Base-by-base conservation (phyloP, 1,140 invertebrate species). In the Eumaeus atala region DNA sequence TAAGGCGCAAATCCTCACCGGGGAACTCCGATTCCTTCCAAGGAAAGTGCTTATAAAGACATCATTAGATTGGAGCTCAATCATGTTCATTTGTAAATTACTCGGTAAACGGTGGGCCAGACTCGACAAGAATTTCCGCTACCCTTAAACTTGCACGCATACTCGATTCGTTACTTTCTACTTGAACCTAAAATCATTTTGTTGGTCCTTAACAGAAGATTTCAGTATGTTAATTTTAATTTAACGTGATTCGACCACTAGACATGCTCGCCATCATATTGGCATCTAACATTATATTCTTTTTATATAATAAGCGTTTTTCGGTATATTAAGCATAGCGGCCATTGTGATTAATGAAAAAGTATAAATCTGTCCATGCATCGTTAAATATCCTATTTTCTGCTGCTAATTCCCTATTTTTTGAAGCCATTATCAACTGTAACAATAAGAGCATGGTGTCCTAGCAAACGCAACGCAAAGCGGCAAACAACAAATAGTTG, bases 231-330 rank as follows among this genome's bases (percentile, higher is more conserved):
- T 58, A 56, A 64, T 62, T 60, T 37, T 37, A 37, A 5, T 37
- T 37, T 35, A 7, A 35, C 35, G 2, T 37, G 54, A 54, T 64
- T 66, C 54, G 36, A 62, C 59, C 34, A 57, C 62, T 52, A 67
- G 52, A 48, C 59, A 64, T 38, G 35, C 40, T 66, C 51, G 33
- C 1, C 14, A 10, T 37, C 33, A 12, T 51, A 36, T 1, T 51
- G 49, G 49, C 33, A 6, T 51, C 72, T 74, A 11, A 72, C 52
- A 58, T 74, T 78, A 59, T 67, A 72, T 68, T 75, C 64, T 59
- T 77, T 72, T 58, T 68, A 49, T 53, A 74, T 61, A 53, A 64
- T 38, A 64, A 74, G 52, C 50, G 37, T 67, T 57, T 68, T 73
- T 61, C 64, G 64, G 54, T 65, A 72, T 56, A 70, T 70, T 49